phyloP scores from a whole-genome alignment of 1,140 invertebrate genomes.

The Drosophila pseudoananassae region DNA sequence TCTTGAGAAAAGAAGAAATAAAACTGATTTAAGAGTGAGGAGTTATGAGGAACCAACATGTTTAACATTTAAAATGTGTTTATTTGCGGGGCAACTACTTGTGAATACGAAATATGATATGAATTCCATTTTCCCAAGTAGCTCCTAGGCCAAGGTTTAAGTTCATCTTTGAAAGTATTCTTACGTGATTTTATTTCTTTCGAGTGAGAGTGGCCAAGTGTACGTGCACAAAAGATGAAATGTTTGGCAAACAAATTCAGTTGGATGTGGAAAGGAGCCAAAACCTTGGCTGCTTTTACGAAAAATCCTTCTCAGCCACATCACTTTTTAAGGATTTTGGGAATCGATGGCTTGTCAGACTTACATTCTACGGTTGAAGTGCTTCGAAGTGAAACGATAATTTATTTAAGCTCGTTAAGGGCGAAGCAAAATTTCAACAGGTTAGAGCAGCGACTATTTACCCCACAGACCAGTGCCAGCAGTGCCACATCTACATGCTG shows the following conservation, averaged over 20 bases:
- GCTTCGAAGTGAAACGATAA: conserved; percentile 23
- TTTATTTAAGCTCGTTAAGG: conserved; percentile 26
- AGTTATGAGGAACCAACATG: neutral
- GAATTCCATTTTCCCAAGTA: neutral
- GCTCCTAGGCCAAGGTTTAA: conserved; percentile 12
- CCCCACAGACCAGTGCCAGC: conserved; percentile 1
- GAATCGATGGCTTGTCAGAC: conserved; percentile 1
- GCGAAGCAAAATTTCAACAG: conserved; percentile 23
- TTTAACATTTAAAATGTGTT: neutral
- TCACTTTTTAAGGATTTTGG: neutral
- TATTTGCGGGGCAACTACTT: neutral
- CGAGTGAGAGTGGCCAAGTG: conserved; percentile 5
- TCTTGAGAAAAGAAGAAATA: conserved; percentile 11
- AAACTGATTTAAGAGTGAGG: neutral
- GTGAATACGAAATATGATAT: neutral
- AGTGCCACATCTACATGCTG: conserved; percentile 23
- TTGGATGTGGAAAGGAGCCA: neutral
- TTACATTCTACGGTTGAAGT: conserved; percentile 12
- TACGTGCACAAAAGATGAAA: conserved; percentile 40
- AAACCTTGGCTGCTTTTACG: neutral
- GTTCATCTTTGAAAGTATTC: conserved; percentile 28
- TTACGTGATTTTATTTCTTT: conserved; percentile 41
- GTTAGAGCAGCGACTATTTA: conserved; percentile 7
- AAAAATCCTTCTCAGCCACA: neutral
- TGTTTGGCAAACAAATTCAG: conserved; percentile 20